Percentiles rank a stretch among this genome's conserved stretches.
Evolutionary conservation across 2,888 invertebrate genomes (phyloP).

Genomic region (Synergus itoensis): DNA sequence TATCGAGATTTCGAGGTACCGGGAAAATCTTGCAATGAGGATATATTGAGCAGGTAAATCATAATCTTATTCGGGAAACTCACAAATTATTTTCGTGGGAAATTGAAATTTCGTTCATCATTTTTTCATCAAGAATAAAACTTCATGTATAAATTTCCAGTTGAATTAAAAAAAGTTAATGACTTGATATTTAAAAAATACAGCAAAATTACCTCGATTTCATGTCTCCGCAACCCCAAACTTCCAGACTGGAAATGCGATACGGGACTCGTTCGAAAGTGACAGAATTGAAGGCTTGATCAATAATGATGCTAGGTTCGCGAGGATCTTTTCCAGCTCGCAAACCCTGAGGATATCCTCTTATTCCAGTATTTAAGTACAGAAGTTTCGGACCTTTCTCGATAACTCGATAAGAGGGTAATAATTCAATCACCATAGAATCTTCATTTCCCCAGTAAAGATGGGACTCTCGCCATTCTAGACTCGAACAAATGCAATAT

Average conservation of each 20-base stretch:
- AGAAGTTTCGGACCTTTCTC: slow-evolving; percentile 87
- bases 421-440: slow-evolving; percentile 86
- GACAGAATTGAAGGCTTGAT: slow-evolving; percentile 78
- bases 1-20: too few relatives aligned
- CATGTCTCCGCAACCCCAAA: slow-evolving; percentile 92
- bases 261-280: slow-evolving; percentile 78
- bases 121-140: neutral
- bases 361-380: slow-evolving; percentile 90
- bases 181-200: neutral
- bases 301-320: slow-evolving; percentile 86
- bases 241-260: slow-evolving; percentile 80
- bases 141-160: neutral
- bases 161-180: neutral
- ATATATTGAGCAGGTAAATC: too few relatives aligned
- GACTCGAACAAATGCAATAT: slow-evolving; percentile 87
- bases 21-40: too few relatives aligned
- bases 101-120: too few relatives aligned
- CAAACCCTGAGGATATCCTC: slow-evolving; percentile 92
- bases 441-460: slow-evolving; percentile 92
- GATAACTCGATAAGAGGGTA: slow-evolving; percentile 83
- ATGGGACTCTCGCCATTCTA: slow-evolving; percentile 93
- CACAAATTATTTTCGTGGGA: too few relatives aligned
- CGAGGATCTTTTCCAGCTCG: slow-evolving; percentile 90
- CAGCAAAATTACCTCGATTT: slow-evolving; percentile 78
- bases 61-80: too few relatives aligned